These are phyloP conservation scores for Clarias pachynema DNA, from an alignment of 2,797 vertebrate genomes.

Conservation along the genomic window DNA sequence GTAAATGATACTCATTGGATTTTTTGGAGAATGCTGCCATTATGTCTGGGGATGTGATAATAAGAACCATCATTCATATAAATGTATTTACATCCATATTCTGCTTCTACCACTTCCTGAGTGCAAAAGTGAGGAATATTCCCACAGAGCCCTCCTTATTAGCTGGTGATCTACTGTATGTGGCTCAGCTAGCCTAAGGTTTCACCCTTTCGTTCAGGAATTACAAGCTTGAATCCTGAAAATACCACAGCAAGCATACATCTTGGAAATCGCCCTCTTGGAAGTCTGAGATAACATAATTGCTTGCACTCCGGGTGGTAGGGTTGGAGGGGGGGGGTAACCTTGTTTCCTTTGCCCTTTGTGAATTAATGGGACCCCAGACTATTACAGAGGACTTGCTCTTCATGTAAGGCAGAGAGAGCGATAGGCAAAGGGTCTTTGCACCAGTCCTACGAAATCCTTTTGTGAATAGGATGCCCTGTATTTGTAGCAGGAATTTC, in stretches of 20 bases:
- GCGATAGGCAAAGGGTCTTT: not conserved
- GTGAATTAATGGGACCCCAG: slow-evolving; percentile 2
- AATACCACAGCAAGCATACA: not conserved
- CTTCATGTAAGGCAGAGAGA: not conserved
- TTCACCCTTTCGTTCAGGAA: not conserved
- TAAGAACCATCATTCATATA: slow-evolving; percentile 47
- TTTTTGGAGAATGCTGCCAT: slow-evolving; percentile 22
- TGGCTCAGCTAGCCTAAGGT: not conserved
- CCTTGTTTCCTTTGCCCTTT: slow-evolving; percentile 10
- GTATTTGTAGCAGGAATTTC: too few species aligned
- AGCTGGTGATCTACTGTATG: not conserved
- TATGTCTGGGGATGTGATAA: slow-evolving; percentile 45
- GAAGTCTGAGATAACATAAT: not conserved
- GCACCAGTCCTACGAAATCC: not conserved
- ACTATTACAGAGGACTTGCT: not conserved
- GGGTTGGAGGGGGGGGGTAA: not conserved
- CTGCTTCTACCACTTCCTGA: slow-evolving; percentile 4
- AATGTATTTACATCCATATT: slow-evolving; percentile 36
- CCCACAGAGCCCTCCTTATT: slow-evolving; percentile 11
- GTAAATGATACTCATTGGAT: slow-evolving; percentile 20
- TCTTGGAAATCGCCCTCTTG: not conserved
- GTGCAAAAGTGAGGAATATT: slow-evolving; percentile 8
- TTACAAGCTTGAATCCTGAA: not conserved
- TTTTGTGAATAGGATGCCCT: not conserved
- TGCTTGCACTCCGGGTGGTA: not conserved